A percentile compares a stretch with the other conserved stretches of the same genome.
These are phyloP conservation scores for Neogobius melanostomus DNA, from an alignment of 2,113 vertebrate species.

Conservation along the genomic window DNA sequence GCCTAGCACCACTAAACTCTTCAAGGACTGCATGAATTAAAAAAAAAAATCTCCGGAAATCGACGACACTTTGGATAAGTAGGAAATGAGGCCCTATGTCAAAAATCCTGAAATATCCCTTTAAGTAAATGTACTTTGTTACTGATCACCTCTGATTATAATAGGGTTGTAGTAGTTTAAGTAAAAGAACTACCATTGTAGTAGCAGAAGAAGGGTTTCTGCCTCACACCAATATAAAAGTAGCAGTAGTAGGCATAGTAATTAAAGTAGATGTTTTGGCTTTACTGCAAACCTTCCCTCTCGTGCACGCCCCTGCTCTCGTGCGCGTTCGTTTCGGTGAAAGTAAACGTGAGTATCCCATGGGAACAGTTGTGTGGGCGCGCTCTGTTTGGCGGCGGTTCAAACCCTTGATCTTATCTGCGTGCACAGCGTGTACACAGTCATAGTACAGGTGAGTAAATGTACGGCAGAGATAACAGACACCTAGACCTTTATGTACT, in stretches of 20 bases:
- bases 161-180: too few relatives aligned
- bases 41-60: too few relatives aligned
- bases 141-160: too few relatives aligned
- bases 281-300: neutral
- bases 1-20: too few relatives aligned
- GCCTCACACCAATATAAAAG: too few relatives aligned
- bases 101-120: too few relatives aligned
- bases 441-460: neutral
- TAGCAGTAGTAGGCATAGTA: neutral
- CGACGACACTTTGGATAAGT: too few relatives aligned
- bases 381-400: neutral
- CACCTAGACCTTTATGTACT: neutral
- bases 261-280: neutral
- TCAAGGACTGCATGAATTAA: too few relatives aligned
- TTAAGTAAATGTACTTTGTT: too few relatives aligned
- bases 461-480: neutral
- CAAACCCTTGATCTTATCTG: neutral
- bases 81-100: too few relatives aligned
- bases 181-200: too few relatives aligned
- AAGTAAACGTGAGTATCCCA: neutral
- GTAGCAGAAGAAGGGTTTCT: too few relatives aligned
- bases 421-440: neutral
- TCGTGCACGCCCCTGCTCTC: neutral
- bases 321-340: neutral
- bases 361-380: conserved; percentile 6